These are phyloP conservation scores for Sepiola atlantica DNA, from an alignment of 2,888 invertebrate genomes.

Conservation along the genomic window DNA sequence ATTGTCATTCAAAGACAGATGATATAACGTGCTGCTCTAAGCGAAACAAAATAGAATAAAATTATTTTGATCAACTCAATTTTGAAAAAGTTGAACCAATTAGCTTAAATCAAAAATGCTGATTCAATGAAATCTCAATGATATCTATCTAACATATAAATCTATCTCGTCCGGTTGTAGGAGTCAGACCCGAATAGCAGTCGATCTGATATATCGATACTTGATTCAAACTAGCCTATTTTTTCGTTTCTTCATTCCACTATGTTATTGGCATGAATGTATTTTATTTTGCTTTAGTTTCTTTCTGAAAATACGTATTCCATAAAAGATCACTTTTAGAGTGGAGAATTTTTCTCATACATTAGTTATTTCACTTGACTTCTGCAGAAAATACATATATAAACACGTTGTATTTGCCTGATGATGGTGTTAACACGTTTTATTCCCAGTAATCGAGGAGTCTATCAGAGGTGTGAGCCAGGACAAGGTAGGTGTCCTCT, in stretches of 20 bases:
- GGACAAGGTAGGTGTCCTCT: background rate
- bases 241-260: too few relatives aligned
- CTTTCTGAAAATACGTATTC: too few relatives aligned
- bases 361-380: too few relatives aligned
- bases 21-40: background rate
- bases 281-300: too few relatives aligned
- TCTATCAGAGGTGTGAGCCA: background rate
- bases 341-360: too few relatives aligned
- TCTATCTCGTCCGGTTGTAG: too few relatives aligned
- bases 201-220: too few relatives aligned
- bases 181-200: too few relatives aligned
- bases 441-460: background rate
- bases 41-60: background rate
- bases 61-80: background rate
- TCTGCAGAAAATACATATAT: too few relatives aligned
- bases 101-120: background rate
- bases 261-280: too few relatives aligned
- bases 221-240: too few relatives aligned
- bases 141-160: background rate
- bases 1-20: background rate
- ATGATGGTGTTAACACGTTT: background rate
- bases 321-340: too few relatives aligned
- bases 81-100: background rate
- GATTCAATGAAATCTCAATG: background rate
- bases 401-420: background rate